These are phyloP conservation scores for Caenorhabditis japonica DNA, from an alignment of 2,888 invertebrate genomes.

Conservation along the genomic window DNA sequence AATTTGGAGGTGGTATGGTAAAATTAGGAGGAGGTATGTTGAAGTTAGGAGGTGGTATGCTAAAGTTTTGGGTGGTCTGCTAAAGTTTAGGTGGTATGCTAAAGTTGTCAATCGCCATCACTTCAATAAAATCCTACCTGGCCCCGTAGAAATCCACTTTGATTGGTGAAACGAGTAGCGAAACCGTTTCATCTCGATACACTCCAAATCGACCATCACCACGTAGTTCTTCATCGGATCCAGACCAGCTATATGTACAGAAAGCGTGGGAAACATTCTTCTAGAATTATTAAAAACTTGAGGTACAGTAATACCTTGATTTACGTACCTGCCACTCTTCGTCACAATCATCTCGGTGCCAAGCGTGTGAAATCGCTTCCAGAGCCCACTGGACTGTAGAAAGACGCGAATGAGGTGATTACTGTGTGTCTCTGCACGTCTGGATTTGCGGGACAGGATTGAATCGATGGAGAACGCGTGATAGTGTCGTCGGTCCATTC, in stretches of 20 bases:
- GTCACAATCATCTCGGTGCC: conserved; percentile 99
- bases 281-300: conserved; percentile 80
- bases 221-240: conserved; percentile 77
- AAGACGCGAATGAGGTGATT: conserved; percentile 23
- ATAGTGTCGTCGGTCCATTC: no score
- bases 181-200: conserved; percentile 92
- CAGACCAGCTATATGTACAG: conserved; percentile 89
- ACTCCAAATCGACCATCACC: conserved; percentile 72
- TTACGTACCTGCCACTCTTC: conserved; percentile 90
- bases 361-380: conserved; percentile 90
- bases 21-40: no score
- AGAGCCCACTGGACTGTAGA: conserved; percentile 82
- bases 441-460: conserved; percentile 24
- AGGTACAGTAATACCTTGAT: neutral
- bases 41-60: no score
- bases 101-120: no score
- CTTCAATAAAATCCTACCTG: conserved; percentile 82
- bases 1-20: no score
- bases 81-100: no score
- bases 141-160: conserved; percentile 97
- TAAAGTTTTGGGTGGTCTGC: no score
- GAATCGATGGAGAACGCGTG: conserved; percentile 43
- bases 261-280: conserved; percentile 97
- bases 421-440: neutral
- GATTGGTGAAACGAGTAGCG: conserved; percentile 98